These are phyloP conservation scores for Phenganax subtilis DNA, from an alignment of 92 coral and sea anemone species.

Conservation along the genomic window DNA sequence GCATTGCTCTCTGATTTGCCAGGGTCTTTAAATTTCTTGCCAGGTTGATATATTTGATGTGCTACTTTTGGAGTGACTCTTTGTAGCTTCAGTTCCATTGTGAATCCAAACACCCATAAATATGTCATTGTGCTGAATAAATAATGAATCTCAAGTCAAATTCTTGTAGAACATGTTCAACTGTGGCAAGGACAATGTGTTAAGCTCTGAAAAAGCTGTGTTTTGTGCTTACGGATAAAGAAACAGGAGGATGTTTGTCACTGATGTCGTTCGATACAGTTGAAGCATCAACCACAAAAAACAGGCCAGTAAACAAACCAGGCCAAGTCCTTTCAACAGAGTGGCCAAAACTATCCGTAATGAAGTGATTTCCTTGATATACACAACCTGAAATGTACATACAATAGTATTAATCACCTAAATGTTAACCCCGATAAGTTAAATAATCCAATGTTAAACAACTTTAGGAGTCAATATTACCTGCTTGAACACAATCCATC, in stretches of 20 bases:
- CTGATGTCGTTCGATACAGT: conserved; percentile 73
- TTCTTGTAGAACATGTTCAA: neutral
- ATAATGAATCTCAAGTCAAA: neutral
- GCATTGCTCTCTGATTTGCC: conserved; percentile 59
- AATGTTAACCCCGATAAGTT: neutral
- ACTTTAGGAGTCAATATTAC: conserved; percentile 35
- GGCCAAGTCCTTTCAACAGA: conserved; percentile 57
- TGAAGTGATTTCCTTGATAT: conserved; percentile 65
- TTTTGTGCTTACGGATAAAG: conserved; percentile 84
- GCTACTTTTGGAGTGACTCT: conserved; percentile 81
- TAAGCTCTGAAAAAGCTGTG: neutral
- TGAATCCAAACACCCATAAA: conserved; percentile 84
- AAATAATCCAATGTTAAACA: neutral
- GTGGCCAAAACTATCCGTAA: conserved; percentile 57
- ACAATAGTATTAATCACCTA: neutral
- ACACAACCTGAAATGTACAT: conserved; percentile 18
- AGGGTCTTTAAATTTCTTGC: conserved; percentile 31
- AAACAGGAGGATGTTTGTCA: conserved; percentile 71
- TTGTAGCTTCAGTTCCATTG: conserved; percentile 93
- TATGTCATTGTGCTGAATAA: conserved; percentile 67
- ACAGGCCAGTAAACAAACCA: conserved; percentile 50
- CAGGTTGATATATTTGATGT: conserved; percentile 48
- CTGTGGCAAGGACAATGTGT: neutral
- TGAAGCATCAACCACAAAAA: conserved; percentile 79
- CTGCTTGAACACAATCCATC: conserved; percentile 82